Evolutionary conservation across 1,140 invertebrate genomes (phyloP), one percentile per base, ranked within the genome.

Genomic region (Batillaria attramentaria): DNA sequence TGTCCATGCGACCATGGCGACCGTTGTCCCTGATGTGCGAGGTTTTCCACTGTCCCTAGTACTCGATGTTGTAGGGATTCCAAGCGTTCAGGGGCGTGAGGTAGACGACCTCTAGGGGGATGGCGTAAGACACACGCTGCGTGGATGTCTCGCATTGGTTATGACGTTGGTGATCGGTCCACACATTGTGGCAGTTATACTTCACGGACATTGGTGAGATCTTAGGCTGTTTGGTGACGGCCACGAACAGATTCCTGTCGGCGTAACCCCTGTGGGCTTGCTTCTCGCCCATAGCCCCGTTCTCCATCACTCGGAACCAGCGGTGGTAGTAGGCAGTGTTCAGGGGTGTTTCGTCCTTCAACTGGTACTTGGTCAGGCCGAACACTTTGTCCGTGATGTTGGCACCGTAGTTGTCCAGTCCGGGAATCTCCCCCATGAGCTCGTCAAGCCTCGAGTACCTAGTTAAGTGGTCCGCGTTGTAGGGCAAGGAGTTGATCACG

Each of bases 381-480:
- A 86, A 87, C 13, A 80, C 42, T 33, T 77, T 66, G 50, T 87
- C 85, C 16, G 37, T 76, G 37, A 87, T 35, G 28, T 86, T 41
- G 43, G 83, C 85, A 16, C n/a, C 72, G 70, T 86, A 85, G 72
- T 88, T 88, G 72, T 88, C 84, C 42, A 84, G 83, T 0, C 88
- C 88, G 18, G 88, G 88, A 37, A 89, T 84, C 72, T 86, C 82
- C 1, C 70, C 35, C 84, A 89, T 87, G 10, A 88, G 60, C 10
- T 81, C 35, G 81, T 89, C 88, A n/a, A 89, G n/a, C n/a, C n/a
- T n/a, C n/a, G n/a, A n/a, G n/a, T n/a, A n/a, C n/a, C n/a, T n/a
- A n/a, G n/a, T n/a, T n/a, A n/a, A n/a, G n/a, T n/a, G n/a, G n/a
- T n/a, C 24, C 41, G 33, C 6, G 24, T 33, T 28, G 35, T 41